Base-by-base conservation (phyloP, 2,888 invertebrate genomes). In the Arrhopalites spinosus region DNA sequence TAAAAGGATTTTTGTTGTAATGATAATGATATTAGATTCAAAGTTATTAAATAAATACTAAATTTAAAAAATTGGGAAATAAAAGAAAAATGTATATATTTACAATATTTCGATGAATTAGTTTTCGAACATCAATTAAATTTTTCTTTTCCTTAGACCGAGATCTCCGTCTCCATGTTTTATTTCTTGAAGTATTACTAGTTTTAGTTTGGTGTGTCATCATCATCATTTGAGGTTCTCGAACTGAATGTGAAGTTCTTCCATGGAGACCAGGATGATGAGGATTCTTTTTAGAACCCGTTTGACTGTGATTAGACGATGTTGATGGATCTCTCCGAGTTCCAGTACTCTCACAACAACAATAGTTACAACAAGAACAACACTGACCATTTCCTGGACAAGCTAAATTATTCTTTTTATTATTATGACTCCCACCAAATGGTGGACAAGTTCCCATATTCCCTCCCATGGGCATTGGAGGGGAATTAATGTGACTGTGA, bases 301-400 rank as follows among this genome's bases (percentile, higher is more conserved):
- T 11, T 17, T 11, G 29, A 20, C 23, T 15, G 23, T 72, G 61
- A 23, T 45, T 13, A 27, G 27, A 27, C 23, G 53, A 29, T 20
- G 43, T 30, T 29, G 20, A 15, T 3, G 45, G 63, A 29, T 29
- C 2, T n/a, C 36, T 20, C n/a, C n/a, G n/a, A 30, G 47, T 30
- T 1, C 27, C 27, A n/a, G 67, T 5, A 47, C 20, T 73, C n/a
- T 75, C 73, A 53, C 71, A 81, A 68, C 82, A 82, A 64, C 80
- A 82, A 25, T 36, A 36, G 61, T 80, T 81, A 72, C 81, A 82
- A 73, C 80, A 82, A 23, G 79, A 77, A 59, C 80, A 81, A 53
- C 81, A 82, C 20, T 50, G 64, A 8, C 47, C 45, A 17, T 11
- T 36, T 29, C 71, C 68, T 30, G 63, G 30, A 20, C 59, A 59